Evolutionary conservation across 2,888 invertebrate species (phyloP).

Genomic region (Philopedon plagiatum): DNA sequence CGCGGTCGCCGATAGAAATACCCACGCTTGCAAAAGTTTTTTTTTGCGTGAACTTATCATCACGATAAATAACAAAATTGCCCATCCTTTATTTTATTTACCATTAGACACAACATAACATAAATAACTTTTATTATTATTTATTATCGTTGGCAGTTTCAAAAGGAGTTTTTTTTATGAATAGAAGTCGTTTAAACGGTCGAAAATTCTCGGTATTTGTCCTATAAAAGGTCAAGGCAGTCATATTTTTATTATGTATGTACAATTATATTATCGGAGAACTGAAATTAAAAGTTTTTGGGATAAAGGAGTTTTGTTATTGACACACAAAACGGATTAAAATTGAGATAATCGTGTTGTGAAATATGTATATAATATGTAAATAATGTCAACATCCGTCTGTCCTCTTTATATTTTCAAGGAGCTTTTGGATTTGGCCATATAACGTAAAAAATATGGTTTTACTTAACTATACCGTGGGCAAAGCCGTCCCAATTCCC

Average conservation of each 20-base stretch:
- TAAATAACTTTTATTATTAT: constrained; percentile 14
- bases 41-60: background rate
- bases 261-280: background rate
- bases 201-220: constrained; percentile 10
- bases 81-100: constrained; percentile 7
- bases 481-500: no score
- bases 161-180: constrained; percentile 4
- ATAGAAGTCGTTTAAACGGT: constrained; percentile 1
- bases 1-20: background rate
- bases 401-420: background rate
- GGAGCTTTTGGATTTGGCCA: background rate
- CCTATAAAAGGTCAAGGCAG: constrained; percentile 12
- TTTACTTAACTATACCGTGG: no score
- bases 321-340: constrained; percentile 1
- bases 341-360: background rate
- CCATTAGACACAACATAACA: constrained; percentile 20
- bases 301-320: constrained; percentile 6
- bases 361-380: background rate
- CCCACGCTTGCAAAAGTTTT: background rate
- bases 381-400: background rate
- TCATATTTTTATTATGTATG: constrained; percentile 3
- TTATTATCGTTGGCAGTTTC: constrained; percentile 2
- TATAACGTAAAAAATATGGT: no score
- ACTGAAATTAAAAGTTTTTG: background rate
- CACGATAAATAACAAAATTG: constrained; percentile 1